phyloP scores from a whole-genome alignment of 2,113 vertebrate genomes.

The Megaptera novaeangliae region DNA sequence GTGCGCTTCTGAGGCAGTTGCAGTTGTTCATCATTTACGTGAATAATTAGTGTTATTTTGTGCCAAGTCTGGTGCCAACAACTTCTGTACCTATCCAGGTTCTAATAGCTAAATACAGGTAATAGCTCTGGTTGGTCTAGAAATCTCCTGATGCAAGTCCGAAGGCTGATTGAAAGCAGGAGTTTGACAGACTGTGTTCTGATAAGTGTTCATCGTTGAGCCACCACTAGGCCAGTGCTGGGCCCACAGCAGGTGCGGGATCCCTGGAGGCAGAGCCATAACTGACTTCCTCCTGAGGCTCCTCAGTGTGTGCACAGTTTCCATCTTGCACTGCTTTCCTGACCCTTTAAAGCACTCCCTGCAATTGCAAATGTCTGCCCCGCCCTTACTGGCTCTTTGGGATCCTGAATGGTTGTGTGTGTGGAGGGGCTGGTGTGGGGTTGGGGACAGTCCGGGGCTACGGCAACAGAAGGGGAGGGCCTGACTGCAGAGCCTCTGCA shows the following conservation, averaged over 20 bases:
- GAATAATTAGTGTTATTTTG: not conserved
- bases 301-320: not conserved
- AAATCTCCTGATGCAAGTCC: not conserved
- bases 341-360: not conserved
- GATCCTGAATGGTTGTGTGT: not conserved
- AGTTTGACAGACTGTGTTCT: not conserved
- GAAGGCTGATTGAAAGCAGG: not conserved
- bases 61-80: not conserved
- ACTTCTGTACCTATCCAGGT: not conserved
- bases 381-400: not conserved
- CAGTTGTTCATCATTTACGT: not conserved
- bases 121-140: not conserved
- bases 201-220: not conserved
- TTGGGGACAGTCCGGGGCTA: not conserved
- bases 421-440: not conserved
- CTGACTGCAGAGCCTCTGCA: not conserved
- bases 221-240: not conserved
- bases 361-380: not conserved
- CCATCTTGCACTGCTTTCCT: not conserved
- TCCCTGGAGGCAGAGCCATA: not conserved
- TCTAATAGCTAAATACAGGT: not conserved
- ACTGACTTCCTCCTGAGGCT: not conserved
- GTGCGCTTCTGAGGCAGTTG: not conserved
- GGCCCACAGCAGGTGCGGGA: fast-evolving
- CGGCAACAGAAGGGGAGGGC: not conserved